These are phyloP conservation scores for Scarus forsteni DNA, from an alignment of 2,797 vertebrate species.

Conservation along the genomic window DNA sequence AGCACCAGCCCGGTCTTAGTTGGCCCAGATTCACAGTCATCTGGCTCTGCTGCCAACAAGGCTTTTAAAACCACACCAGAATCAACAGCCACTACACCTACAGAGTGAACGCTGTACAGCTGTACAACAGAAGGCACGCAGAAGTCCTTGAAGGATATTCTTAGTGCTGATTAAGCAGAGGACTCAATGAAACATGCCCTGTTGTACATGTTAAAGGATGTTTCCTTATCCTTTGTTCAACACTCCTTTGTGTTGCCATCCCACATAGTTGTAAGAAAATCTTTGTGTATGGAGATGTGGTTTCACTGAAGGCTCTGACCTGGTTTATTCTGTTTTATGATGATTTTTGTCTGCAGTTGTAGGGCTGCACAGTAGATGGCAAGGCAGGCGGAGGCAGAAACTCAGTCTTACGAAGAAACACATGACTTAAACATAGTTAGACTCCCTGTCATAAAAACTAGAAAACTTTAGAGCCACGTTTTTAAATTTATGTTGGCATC, in stretches of 20 bases:
- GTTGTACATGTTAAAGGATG: background rate
- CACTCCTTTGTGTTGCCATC: background rate
- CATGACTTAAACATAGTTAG: no score
- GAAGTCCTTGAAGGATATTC: conserved; percentile 18
- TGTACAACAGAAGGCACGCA: conserved; percentile 10
- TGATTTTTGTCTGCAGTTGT: conserved; percentile 29
- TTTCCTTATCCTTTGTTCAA: conserved; percentile 10
- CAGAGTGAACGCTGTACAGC: conserved; percentile 24
- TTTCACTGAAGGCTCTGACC: conserved; percentile 22
- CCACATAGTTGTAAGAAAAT: background rate
- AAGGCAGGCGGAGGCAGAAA: no score
- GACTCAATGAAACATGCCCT: conserved; percentile 14
- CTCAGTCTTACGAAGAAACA: no score
- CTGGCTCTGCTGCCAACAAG: conserved; percentile 42
- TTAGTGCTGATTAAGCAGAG: conserved; percentile 7
- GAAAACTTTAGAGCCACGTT: no score
- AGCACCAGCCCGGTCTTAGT: conserved; percentile 55
- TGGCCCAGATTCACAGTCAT: conserved; percentile 48
- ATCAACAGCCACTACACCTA: conserved; percentile 42
- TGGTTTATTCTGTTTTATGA: conserved; percentile 32
- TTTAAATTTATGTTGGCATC: no score
- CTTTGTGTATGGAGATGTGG: background rate
- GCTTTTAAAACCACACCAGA: conserved; percentile 24
- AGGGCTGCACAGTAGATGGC: conserved; percentile 3
- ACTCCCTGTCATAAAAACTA: no score